These are phyloP conservation scores for Condylostylus longicornis DNA, from an alignment of 1,140 invertebrate genomes.

Conservation along the genomic window DNA sequence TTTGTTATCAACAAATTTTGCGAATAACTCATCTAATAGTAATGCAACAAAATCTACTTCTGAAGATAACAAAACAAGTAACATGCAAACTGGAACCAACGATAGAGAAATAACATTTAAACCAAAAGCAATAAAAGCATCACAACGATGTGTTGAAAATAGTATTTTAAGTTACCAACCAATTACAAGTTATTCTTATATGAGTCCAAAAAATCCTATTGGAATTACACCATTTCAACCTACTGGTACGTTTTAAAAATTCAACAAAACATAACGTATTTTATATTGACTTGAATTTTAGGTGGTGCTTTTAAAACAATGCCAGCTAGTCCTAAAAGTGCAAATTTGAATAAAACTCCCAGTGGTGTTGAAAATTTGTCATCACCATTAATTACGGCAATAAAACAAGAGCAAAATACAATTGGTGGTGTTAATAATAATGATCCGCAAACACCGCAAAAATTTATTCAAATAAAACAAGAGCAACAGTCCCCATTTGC, in stretches of 20 bases:
- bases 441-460: neutral
- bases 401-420: constrained; percentile 28
- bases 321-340: constrained; percentile 38
- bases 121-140: constrained; percentile 75
- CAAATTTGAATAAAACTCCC: constrained; percentile 15
- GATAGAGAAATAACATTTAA: constrained; percentile 56
- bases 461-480: constrained; percentile 18
- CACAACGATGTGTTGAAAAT: constrained; percentile 35
- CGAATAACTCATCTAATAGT: too few relatives aligned
- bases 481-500: constrained; percentile 27
- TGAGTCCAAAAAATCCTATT: constrained; percentile 57
- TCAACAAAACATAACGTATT: constrained; percentile 1
- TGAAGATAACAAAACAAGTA: too few relatives aligned
- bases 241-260: constrained; percentile 37
- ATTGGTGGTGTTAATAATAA: constrained; percentile 1
- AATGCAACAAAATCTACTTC: too few relatives aligned
- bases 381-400: constrained; percentile 12
- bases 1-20: too few relatives aligned
- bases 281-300: constrained; percentile 5
- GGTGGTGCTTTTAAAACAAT: constrained; percentile 75
- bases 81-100: constrained; percentile 13
- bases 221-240: constrained; percentile 72
- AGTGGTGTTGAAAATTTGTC: too few relatives aligned
- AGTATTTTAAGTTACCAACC: constrained; percentile 31
- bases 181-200: constrained; percentile 44